These are phyloP conservation scores for Cephus runcator DNA, from an alignment of 2,888 invertebrate genomes.

Conservation along the genomic window DNA sequence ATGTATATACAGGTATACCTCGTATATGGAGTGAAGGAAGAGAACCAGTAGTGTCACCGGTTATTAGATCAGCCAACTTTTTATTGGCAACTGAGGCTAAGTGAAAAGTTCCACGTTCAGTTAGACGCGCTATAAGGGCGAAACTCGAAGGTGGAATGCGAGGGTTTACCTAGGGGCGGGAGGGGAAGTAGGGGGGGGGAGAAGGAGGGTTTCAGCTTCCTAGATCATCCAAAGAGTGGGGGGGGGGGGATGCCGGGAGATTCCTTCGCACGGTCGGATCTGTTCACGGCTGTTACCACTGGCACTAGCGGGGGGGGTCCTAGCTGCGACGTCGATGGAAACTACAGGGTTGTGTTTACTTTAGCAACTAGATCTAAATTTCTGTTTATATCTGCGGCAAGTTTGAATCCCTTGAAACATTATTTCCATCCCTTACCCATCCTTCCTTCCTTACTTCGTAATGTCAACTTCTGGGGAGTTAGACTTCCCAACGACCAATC, in stretches of 20 bases:
- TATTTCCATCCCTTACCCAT: conserved; percentile 36
- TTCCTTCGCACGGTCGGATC: too few relatives aligned
- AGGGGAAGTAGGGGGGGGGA: conserved; percentile 7
- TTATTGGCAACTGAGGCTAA: conserved; percentile 53
- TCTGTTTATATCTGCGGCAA: conserved; percentile 58
- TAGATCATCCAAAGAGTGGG: too few relatives aligned
- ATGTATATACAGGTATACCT: too few relatives aligned
- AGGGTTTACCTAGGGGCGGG: conserved; percentile 6
- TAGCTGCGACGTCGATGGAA: too few relatives aligned
- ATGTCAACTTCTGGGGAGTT: not conserved
- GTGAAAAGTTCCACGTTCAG: conserved; percentile 57
- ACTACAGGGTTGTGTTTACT: conserved; percentile 42
- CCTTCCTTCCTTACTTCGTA: conserved; percentile 11
- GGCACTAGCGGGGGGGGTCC: too few relatives aligned
- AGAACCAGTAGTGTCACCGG: conserved; percentile 44
- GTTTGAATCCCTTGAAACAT: conserved; percentile 53
- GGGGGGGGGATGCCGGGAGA: too few relatives aligned
- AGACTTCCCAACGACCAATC: conserved; percentile 13
- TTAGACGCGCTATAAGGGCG: conserved; percentile 23
- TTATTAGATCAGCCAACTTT: conserved; percentile 60
- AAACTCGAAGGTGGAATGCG: not conserved
- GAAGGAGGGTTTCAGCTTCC: conserved; percentile 6
- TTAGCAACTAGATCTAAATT: conserved; percentile 59
- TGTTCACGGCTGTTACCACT: too few relatives aligned
- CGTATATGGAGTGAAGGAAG: not conserved